Evolutionary conservation across 2,888 invertebrate genomes (phyloP).

Genomic region (Caenorhabditis sulstoni): DNA sequence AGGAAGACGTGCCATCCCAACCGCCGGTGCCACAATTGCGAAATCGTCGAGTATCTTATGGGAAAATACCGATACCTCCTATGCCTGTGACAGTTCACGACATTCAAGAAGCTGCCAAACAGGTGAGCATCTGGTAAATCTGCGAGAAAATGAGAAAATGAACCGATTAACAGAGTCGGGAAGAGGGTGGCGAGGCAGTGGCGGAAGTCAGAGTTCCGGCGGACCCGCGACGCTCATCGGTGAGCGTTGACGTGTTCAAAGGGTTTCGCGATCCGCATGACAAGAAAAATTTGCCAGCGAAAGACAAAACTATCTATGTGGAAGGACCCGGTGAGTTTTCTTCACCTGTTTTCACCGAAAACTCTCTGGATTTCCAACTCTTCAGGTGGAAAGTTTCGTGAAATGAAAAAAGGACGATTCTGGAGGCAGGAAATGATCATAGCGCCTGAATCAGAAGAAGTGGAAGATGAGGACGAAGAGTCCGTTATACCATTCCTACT

Average conservation of each 20-base stretch:
- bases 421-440: slow-evolving; percentile 2
- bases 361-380: neutral
- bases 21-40: neutral
- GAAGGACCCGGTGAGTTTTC: slow-evolving; percentile 47
- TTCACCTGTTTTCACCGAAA: neutral
- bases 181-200: neutral
- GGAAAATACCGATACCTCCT: slow-evolving; percentile 53
- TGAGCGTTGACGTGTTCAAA: slow-evolving; percentile 48
- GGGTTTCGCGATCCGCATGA: slow-evolving; percentile 47
- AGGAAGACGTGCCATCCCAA: neutral
- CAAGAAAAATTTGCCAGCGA: slow-evolving; percentile 21
- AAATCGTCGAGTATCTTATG: slow-evolving; percentile 46
- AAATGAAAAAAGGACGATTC: slow-evolving; percentile 51
- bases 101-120: slow-evolving; percentile 42
- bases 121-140: slow-evolving; percentile 3
- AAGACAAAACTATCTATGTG: slow-evolving; percentile 43
- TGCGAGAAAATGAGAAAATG: neutral
- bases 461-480: slow-evolving; percentile 23
- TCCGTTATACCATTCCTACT: slow-evolving; percentile 30
- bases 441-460: neutral
- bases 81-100: slow-evolving; percentile 35
- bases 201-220: slow-evolving; percentile 13
- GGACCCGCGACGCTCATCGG: slow-evolving; percentile 45
- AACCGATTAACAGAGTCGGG: slow-evolving; percentile 23
- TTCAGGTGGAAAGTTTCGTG: slow-evolving; percentile 41